A percentile compares a stretch with the other conserved stretches of the same genome.
Conservation (phyloP, 2,888 invertebrate species). For the Tethea ocularis region DNA sequence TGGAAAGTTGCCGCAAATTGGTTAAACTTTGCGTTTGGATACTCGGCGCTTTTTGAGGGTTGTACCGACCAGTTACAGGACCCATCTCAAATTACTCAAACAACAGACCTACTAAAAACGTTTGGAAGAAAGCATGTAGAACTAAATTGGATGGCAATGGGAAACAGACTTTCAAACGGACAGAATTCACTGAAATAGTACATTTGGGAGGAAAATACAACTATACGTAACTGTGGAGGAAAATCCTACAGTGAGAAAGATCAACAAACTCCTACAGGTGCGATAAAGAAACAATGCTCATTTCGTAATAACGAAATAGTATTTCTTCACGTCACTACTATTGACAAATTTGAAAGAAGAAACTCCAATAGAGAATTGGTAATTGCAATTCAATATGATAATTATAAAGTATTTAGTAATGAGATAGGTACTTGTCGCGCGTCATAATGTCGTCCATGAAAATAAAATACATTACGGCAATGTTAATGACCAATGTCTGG, state of each 20-base stretch:
- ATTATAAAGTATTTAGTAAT: background rate
- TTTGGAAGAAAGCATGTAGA: too few species aligned
- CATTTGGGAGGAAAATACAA: background rate
- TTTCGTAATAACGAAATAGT: background rate
- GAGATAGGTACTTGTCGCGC: background rate
- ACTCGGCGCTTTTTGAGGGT: background rate
- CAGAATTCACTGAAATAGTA: too few species aligned
- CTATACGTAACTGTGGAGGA: background rate
- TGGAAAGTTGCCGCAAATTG: slow-evolving; percentile 31
- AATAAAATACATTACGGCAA: background rate
- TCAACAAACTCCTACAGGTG: background rate
- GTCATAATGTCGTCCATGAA: background rate
- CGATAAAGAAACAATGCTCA: background rate
- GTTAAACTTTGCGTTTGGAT: background rate
- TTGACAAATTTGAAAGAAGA: background rate
- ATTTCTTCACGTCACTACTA: background rate
- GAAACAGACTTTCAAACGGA: too few species aligned
- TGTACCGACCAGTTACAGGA: background rate
- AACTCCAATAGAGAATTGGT: background rate
- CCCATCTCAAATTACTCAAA: background rate
- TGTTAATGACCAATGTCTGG: background rate
- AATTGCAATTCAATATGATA: background rate
- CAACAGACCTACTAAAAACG: too few species aligned
- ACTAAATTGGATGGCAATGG: too few species aligned
- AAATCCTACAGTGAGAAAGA: background rate